phyloP scores from a whole-genome alignment of 1,140 invertebrate species.

The Dinothrombium tinctorium region DNA sequence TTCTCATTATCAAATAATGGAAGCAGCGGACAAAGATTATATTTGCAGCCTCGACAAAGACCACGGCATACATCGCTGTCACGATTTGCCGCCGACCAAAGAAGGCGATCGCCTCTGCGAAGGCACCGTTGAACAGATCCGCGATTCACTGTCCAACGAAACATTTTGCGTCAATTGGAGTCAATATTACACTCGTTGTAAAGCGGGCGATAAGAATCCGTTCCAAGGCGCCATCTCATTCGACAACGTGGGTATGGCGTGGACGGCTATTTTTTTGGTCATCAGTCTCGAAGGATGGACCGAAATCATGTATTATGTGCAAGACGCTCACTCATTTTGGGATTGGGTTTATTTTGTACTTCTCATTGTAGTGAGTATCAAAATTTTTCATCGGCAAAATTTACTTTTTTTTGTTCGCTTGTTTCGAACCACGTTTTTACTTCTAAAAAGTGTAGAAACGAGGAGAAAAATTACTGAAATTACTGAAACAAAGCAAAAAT shows the following conservation, averaged over 20 bases:
- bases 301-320: slow-evolving; percentile 98
- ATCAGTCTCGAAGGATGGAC: slow-evolving; percentile 65
- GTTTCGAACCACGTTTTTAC: not conserved
- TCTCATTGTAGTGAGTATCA: slow-evolving; percentile 80
- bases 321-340: slow-evolving; percentile 99
- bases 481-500: not conserved
- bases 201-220: slow-evolving; percentile 74
- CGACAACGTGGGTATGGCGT: slow-evolving; percentile 96
- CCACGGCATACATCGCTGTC: slow-evolving; percentile 80
- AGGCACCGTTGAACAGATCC: slow-evolving; percentile 15
- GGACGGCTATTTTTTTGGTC: slow-evolving; percentile 95
- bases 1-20: slow-evolving; percentile 23
- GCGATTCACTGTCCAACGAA: slow-evolving; percentile 18
- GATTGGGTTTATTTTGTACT: slow-evolving; percentile 99
- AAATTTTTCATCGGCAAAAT: not conserved
- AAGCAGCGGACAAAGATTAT: slow-evolving; percentile 69
- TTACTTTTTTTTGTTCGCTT: not conserved
- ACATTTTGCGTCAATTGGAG: slow-evolving; percentile 86
- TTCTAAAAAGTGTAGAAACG: not conserved
- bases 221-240: slow-evolving; percentile 98
- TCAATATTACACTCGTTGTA: slow-evolving; percentile 89
- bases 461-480: not conserved
- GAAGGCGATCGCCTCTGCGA: slow-evolving; percentile 41
- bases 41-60: slow-evolving; percentile 83
- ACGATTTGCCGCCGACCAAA: slow-evolving; percentile 52